phyloP scores from a whole-genome alignment of 1,140 invertebrate genomes.

The Aphaenogaster floridana region DNA sequence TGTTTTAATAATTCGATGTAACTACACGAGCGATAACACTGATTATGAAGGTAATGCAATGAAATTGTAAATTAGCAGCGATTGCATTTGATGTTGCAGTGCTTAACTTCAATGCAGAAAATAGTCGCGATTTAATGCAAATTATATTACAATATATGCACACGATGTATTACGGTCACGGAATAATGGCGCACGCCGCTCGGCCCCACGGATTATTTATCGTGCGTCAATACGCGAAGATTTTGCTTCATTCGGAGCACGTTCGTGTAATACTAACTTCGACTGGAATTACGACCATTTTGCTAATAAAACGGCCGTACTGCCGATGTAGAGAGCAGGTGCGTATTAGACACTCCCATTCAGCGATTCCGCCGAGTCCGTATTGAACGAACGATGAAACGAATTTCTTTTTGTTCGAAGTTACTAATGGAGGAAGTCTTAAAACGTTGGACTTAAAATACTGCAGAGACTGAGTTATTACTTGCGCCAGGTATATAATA shows the following conservation, averaged over 20 bases:
- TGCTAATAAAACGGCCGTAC: conserved; percentile 39
- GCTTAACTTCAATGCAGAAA: conserved; percentile 43
- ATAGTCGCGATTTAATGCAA: conserved; percentile 52
- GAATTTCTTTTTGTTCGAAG: conserved; percentile 2
- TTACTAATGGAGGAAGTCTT: conserved; percentile 5
- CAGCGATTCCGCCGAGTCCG: conserved; percentile 14
- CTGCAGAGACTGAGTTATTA: background rate
- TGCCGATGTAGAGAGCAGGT: conserved; percentile 32
- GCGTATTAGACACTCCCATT: conserved; percentile 47
- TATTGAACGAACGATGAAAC: conserved; percentile 32
- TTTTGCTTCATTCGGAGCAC: conserved; percentile 49
- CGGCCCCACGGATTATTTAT: conserved; percentile 41
- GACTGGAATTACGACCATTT: conserved; percentile 57
- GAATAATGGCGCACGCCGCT: conserved; percentile 30
- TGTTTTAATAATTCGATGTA: conserved; percentile 43
- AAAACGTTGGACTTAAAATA: conserved; percentile 14
- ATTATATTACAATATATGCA: conserved; percentile 42
- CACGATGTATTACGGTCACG: conserved; percentile 49
- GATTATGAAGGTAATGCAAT: conserved; percentile 23
- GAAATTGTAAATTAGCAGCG: conserved; percentile 46
- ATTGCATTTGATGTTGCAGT: conserved; percentile 40
- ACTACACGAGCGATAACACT: background rate
- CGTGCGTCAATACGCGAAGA: conserved; percentile 59
- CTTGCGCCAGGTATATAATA: background rate
- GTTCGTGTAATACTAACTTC: conserved; percentile 57